A percentile compares a stretch with the other conserved stretches of the same genome.
Evolutionary conservation across 2,113 vertebrate species (phyloP).

Genomic region (Coryphaenoides rupestris): DNA sequence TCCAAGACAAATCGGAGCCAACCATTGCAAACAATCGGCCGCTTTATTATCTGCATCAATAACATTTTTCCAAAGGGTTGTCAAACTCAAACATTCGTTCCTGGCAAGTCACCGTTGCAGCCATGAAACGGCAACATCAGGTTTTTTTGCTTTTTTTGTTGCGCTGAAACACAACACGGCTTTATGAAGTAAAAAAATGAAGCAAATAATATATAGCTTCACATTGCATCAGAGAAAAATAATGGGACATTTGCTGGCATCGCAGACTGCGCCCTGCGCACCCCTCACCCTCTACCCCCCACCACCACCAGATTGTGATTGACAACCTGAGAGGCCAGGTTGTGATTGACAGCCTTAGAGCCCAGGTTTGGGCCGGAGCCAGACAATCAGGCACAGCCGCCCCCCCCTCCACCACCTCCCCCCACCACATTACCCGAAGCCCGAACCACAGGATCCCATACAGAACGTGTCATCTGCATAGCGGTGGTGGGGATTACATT

Average conservation of each 20-base stretch:
- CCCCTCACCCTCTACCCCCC: too few relatives aligned
- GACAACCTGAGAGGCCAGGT: slow-evolving; percentile 59
- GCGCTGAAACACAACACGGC: slow-evolving; percentile 15
- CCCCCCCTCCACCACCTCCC: not conserved
- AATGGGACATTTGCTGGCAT: slow-evolving; percentile 42
- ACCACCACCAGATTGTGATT: slow-evolving; percentile 49
- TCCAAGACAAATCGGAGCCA: slow-evolving; percentile 2
- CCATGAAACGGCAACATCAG: slow-evolving; percentile 4
- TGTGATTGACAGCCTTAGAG: slow-evolving; percentile 67
- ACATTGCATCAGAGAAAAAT: slow-evolving; percentile 18
- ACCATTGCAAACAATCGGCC: not conserved
- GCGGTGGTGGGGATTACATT: slow-evolving; percentile 54
- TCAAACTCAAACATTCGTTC: not conserved
- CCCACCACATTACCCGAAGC: too few relatives aligned
- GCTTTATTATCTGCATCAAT: slow-evolving; percentile 6
- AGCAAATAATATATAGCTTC: slow-evolving; percentile 24
- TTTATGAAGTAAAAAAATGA: slow-evolving; percentile 10
- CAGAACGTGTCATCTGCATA: slow-evolving; percentile 70
- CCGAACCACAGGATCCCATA: slow-evolving; percentile 56
- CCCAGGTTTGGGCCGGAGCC: slow-evolving; percentile 40
- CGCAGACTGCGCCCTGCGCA: slow-evolving; percentile 34
- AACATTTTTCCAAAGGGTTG: not conserved
- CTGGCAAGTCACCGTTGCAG: slow-evolving; percentile 1
- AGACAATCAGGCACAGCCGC: slow-evolving; percentile 50
- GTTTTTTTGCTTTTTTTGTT: not conserved